A percentile compares a stretch with the other conserved stretches of the same genome.
Conservation (phyloP, 2,888 invertebrate genomes). For the Drosophila picticornis region DNA sequence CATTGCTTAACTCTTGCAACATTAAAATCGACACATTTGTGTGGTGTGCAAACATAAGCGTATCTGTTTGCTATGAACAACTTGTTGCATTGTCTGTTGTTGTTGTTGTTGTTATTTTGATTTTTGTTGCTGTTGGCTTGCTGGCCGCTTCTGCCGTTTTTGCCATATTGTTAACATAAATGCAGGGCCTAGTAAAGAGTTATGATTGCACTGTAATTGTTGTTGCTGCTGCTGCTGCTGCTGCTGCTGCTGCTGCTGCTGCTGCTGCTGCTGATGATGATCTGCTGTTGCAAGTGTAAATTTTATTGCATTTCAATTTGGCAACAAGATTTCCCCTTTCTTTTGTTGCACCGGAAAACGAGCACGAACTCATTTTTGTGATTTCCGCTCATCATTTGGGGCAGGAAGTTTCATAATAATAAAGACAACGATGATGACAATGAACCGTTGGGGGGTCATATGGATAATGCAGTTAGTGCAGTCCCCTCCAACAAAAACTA, state of each 20-base stretch:
- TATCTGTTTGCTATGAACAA: constrained; percentile 45
- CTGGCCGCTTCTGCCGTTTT: constrained; percentile 36
- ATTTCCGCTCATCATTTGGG: constrained; percentile 74
- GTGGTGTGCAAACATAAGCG: constrained; percentile 48
- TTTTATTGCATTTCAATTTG: constrained; percentile 81
- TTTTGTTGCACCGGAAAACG: constrained; percentile 69
- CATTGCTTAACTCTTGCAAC: neutral
- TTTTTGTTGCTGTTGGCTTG: constrained; percentile 10
- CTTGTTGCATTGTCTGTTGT: constrained; percentile 52
- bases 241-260: constrained; percentile 38
- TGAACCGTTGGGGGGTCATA: constrained; percentile 36
- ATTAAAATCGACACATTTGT: constrained; percentile 41
- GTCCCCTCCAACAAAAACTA: neutral
- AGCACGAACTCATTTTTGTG: constrained; percentile 76
- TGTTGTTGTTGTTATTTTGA: constrained; percentile 15
- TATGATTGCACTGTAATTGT: constrained; percentile 56
- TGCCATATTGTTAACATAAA: constrained; percentile 56
- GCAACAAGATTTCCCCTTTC: constrained; percentile 69
- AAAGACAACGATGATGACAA: constrained; percentile 25
- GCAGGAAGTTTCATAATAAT: constrained; percentile 78
- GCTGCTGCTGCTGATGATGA: constrained; percentile 31
- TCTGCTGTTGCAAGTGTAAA: constrained; percentile 76
- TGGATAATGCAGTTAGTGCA: constrained; percentile 47
- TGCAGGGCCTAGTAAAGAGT: constrained; percentile 48
- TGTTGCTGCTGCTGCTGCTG: constrained; percentile 34